These are phyloP conservation scores for Monopis laevigella DNA, from an alignment of 2,888 invertebrate genomes.

Conservation along the genomic window DNA sequence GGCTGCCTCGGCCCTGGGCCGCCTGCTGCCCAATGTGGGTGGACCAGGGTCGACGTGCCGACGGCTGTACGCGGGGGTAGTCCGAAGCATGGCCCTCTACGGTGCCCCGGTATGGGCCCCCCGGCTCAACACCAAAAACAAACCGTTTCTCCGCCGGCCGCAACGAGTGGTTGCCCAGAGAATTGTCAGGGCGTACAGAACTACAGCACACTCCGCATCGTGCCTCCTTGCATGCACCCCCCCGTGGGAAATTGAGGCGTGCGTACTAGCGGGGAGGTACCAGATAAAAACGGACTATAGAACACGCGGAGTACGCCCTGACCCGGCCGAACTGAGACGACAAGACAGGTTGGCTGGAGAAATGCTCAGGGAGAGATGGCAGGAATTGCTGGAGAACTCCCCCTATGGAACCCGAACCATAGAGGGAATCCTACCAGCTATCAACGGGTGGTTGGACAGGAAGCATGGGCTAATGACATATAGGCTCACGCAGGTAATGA, in stretches of 20 bases:
- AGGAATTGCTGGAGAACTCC: background rate
- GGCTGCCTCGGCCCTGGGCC: background rate
- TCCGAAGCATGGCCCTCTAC: background rate
- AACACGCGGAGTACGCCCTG: background rate
- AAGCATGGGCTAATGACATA: too few relatives aligned
- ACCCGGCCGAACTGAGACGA: background rate
- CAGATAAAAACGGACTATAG: background rate
- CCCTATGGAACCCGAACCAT: background rate
- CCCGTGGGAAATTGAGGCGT: too few relatives aligned
- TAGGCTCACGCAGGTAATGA: slow-evolving; percentile 20
- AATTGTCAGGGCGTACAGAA: background rate
- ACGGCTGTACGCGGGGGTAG: background rate
- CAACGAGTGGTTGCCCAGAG: background rate
- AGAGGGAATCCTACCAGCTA: background rate
- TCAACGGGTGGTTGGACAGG: too few relatives aligned
- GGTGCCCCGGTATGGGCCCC: background rate
- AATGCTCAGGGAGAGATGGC: background rate
- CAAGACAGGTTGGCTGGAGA: background rate
- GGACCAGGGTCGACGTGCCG: background rate
- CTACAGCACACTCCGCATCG: background rate
- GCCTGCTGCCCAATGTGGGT: background rate
- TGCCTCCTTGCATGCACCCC: background rate
- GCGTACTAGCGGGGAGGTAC: background rate
- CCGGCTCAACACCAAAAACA: background rate
- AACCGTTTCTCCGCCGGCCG: background rate